These are phyloP conservation scores for Heterohyrax brucei DNA, from an alignment of 2,797 vertebrate species.

Conservation along the genomic window DNA sequence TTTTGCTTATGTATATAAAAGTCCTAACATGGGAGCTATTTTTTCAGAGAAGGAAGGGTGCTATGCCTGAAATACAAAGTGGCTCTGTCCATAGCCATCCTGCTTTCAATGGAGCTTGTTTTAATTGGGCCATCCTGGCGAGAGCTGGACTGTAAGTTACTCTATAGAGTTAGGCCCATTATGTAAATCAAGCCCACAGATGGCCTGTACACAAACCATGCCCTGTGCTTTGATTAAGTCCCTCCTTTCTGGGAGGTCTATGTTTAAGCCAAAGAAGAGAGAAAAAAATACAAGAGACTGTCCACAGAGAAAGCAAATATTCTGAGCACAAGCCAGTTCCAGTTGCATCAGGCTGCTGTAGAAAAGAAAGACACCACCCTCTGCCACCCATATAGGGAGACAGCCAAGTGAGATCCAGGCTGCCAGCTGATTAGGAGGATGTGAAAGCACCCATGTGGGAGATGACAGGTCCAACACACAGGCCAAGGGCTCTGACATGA, in stretches of 20 bases:
- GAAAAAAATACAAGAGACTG: neutral
- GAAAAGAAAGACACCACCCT: neutral
- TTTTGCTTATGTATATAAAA: neutral
- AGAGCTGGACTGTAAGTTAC: neutral
- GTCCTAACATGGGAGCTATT: neutral
- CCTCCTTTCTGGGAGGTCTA: slow-evolving; percentile 69
- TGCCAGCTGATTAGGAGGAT: neutral
- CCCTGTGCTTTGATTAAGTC: slow-evolving; percentile 66
- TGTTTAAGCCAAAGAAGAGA: slow-evolving; percentile 55
- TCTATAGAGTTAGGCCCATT: neutral
- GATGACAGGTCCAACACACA: neutral
- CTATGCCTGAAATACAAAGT: neutral
- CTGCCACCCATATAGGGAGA: neutral
- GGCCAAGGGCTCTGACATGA: neutral
- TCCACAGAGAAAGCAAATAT: slow-evolving; percentile 34
- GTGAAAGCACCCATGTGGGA: neutral
- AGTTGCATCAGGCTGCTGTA: neutral
- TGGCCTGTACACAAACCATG: slow-evolving; percentile 13
- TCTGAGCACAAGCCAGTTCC: neutral
- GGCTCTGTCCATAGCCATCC: slow-evolving; percentile 23
- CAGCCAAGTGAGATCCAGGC: neutral
- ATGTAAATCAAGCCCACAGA: slow-evolving; percentile 44
- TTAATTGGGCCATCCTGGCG: neutral
- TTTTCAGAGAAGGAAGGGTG: neutral
- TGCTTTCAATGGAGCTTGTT: neutral